These are phyloP conservation scores for Lycaena phlaeas DNA, from an alignment of 2,888 invertebrate species.

Conservation along the genomic window DNA sequence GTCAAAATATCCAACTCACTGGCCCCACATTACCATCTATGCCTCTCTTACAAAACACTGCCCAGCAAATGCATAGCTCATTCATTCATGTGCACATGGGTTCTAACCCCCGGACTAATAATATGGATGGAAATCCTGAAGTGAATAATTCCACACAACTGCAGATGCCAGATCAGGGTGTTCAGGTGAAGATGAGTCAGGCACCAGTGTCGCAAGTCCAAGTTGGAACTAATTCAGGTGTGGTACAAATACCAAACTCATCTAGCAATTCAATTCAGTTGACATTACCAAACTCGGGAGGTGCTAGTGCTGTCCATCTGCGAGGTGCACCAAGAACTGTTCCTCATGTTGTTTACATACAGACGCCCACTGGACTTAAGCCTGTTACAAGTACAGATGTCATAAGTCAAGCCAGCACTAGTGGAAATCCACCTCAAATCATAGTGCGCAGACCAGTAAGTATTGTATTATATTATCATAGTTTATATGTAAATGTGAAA, in stretches of 20 bases:
- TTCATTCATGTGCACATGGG: constrained; percentile 66
- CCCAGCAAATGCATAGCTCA: constrained; percentile 50
- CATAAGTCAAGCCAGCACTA: constrained; percentile 61
- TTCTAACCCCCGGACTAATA: constrained; percentile 41
- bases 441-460: constrained; percentile 68
- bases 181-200: constrained; percentile 49
- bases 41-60: constrained; percentile 51
- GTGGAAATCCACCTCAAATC: constrained; percentile 65
- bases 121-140: constrained; percentile 46
- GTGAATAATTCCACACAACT: constrained; percentile 49
- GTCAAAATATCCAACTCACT: constrained; percentile 52
- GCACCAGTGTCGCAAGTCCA: constrained; percentile 51
- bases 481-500: no score
- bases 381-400: constrained; percentile 61
- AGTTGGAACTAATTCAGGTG: constrained; percentile 41
- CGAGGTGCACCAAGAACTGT: constrained; percentile 49
- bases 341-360: constrained; percentile 75
- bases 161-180: constrained; percentile 42
- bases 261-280: constrained; percentile 51
- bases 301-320: constrained; percentile 34
- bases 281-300: constrained; percentile 31
- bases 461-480: constrained; percentile 25
- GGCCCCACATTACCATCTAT: constrained; percentile 48
- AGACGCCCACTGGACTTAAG: constrained; percentile 66
- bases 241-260: constrained; percentile 56